These are phyloP conservation scores for Drosophila neotestacea DNA, from an alignment of 2,888 invertebrate species.

Conservation along the genomic window DNA sequence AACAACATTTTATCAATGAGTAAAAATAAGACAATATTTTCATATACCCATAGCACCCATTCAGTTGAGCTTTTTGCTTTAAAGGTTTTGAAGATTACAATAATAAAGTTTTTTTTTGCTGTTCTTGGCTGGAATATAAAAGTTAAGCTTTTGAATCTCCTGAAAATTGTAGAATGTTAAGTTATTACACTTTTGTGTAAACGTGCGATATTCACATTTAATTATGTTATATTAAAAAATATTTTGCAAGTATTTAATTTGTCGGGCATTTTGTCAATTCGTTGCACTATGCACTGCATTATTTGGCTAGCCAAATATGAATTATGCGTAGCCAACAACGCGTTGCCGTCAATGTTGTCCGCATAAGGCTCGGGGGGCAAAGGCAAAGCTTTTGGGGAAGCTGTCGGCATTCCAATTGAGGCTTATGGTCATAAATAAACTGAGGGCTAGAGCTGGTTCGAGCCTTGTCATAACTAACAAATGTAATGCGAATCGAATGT, in stretches of 20 bases:
- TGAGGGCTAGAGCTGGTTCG: conserved; percentile 7
- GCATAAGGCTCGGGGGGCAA: conserved; percentile 31
- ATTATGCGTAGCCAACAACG: conserved; percentile 66
- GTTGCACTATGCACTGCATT: conserved; percentile 27
- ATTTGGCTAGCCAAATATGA: conserved; percentile 43
- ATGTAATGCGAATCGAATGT: conserved; percentile 48
- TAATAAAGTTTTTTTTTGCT: no score
- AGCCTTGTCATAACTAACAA: conserved; percentile 39
- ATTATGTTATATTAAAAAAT: not conserved
- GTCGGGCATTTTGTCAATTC: no score
- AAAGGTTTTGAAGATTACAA: no score
- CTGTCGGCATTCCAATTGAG: conserved; percentile 64
- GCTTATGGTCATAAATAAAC: conserved; percentile 67
- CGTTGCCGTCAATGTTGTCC: conserved; percentile 31
- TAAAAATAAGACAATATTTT: no score
- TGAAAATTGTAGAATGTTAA: no score
- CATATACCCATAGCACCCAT: no score
- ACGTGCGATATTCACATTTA: no score
- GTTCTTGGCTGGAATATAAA: no score
- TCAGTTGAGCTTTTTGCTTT: no score
- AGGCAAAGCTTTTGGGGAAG: conserved; percentile 31
- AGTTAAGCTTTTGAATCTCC: no score
- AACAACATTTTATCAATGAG: no score
- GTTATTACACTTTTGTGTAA: no score
- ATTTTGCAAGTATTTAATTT: not conserved